A percentile compares a stretch with the other conserved stretches of the same genome.
phyloP scores from a whole-genome alignment of 2,797 vertebrate genomes.

The Psittacula echo region DNA sequence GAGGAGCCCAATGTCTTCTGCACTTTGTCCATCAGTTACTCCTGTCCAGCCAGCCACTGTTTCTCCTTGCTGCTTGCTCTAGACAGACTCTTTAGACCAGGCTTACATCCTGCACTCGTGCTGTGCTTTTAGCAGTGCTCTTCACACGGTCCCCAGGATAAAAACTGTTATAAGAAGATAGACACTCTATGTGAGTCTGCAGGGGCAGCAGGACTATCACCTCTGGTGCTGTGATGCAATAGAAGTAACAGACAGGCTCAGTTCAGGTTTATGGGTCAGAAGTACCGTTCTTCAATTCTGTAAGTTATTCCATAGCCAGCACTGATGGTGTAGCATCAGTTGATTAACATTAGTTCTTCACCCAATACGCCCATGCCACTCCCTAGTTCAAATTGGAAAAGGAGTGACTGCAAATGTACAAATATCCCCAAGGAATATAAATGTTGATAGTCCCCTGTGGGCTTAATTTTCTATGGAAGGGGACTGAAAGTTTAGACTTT shows the following conservation, averaged over 20 bases:
- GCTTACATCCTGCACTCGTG: not conserved
- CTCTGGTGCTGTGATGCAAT: not conserved
- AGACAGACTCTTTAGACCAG: not conserved
- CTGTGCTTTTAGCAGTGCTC: not conserved
- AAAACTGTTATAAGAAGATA: not conserved
- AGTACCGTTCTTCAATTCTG: not conserved
- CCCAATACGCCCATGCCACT: fast-evolving
- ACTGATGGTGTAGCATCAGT: not conserved
- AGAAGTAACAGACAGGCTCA: not conserved
- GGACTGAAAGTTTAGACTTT: not conserved
- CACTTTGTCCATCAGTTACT: not conserved
- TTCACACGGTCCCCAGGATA: not conserved
- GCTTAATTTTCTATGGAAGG: not conserved
- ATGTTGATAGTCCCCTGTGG: not conserved
- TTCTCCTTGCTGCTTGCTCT: not conserved
- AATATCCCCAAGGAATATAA: not conserved
- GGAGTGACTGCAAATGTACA: not conserved
- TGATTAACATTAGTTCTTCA: not conserved
- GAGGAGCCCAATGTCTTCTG: not conserved
- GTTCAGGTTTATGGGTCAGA: not conserved
- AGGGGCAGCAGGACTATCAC: not conserved
- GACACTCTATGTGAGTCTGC: not conserved
- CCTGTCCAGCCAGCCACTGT: not conserved
- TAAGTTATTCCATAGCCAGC: not conserved
- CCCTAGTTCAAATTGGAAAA: not conserved